Conservation (phyloP, 2,113 vertebrate genomes). For the Xiphophorus hellerii region DNA sequence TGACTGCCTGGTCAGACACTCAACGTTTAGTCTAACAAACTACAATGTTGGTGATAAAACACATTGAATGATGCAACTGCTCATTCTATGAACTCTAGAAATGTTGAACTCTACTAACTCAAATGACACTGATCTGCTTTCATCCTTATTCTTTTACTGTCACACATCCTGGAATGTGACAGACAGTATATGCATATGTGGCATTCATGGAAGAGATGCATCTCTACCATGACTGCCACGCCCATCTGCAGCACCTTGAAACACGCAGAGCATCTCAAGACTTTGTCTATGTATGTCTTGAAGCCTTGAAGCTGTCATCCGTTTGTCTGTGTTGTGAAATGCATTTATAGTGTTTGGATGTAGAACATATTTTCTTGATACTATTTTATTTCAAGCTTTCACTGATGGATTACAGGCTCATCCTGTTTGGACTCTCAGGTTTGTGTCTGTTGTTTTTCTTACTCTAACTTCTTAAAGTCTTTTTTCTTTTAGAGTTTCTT, state of each 20-base stretch:
- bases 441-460: neutral
- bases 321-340: neutral
- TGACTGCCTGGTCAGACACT: neutral
- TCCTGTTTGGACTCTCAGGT: neutral
- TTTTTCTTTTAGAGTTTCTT: neutral
- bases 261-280: neutral
- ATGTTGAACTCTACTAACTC: neutral
- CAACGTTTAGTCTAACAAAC: neutral
- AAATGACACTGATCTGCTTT: neutral
- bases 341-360: neutral
- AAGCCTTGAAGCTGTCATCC: neutral
- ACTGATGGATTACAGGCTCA: neutral
- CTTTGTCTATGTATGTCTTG: neutral
- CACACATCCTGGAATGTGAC: neutral
- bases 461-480: neutral
- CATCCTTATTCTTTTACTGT: neutral
- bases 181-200: too few species aligned
- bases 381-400: neutral
- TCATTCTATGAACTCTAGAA: neutral
- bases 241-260: too few species aligned
- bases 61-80: neutral
- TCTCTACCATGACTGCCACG: too few species aligned
- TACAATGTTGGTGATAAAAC: neutral
- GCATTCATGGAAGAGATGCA: too few species aligned
- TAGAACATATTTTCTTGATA: too few species aligned